A percentile compares a stretch with the other conserved stretches of the same genome.
These are phyloP conservation scores for Zoroaster sp. DNA, from an alignment of 53 echinoderm and acorn worm species.

Conservation along the genomic window DNA sequence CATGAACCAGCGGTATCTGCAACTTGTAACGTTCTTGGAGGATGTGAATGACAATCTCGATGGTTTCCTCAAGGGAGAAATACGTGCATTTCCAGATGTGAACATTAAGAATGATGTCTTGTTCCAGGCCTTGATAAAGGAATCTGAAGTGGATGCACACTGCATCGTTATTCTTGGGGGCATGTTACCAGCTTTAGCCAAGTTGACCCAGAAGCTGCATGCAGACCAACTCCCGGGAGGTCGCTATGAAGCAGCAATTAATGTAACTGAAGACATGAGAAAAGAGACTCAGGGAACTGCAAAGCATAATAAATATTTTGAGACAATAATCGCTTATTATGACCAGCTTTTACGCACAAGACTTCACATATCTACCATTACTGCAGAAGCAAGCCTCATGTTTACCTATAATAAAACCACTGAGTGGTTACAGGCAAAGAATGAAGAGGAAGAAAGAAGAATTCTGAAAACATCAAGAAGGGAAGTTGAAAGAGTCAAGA, in stretches of 20 bases:
- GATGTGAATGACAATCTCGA: conserved; percentile 21
- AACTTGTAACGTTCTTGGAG: neutral
- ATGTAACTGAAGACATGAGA: conserved; percentile 8
- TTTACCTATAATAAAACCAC: conserved; percentile 49
- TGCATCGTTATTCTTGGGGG: conserved; percentile 7
- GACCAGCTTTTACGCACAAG: conserved; percentile 58
- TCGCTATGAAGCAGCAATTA: conserved; percentile 8
- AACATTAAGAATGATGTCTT: conserved; percentile 39
- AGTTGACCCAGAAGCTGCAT: conserved; percentile 36
- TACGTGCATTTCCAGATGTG: conserved; percentile 26
- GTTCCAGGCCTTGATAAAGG: conserved; percentile 16
- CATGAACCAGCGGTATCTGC: conserved; percentile 10
- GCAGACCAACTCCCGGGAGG: conserved; percentile 50
- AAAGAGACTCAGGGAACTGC: neutral
- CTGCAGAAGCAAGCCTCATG: conserved; percentile 65
- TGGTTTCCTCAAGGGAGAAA: conserved; percentile 39
- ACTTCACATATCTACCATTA: conserved; percentile 60
- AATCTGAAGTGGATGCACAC: conserved; percentile 12
- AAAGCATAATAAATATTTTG: conserved; percentile 51
- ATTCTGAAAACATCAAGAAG: conserved; percentile 28
- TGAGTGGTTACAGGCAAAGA: conserved; percentile 52
- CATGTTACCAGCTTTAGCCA: conserved; percentile 40
- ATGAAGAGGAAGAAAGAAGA: conserved; percentile 52
- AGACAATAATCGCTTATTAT: conserved; percentile 37
- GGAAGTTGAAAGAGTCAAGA: conserved; percentile 2